Base-by-base conservation (phyloP, 2,113 vertebrate genomes). In the Aldabrachelys gigantea region DNA sequence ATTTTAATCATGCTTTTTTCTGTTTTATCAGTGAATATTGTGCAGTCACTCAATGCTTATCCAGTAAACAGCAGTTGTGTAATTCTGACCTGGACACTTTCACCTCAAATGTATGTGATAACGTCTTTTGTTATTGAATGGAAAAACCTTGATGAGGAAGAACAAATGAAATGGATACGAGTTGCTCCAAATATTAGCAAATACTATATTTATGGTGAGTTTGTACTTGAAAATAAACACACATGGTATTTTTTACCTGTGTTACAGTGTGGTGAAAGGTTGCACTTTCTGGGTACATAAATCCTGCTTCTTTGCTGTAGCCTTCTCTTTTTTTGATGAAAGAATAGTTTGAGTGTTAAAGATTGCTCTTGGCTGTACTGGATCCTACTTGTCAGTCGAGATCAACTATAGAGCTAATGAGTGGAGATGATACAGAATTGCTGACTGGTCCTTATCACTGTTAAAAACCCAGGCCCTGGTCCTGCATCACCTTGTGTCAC, bases 41-140 rank as follows among this genome's bases (percentile, higher is more conserved):
- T 99, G 93, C 96, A 83, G 29, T 98, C 98, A 0, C 98, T 99
- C 56, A 97, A 90, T 0, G 98, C 97, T 44, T 91, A 97, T 85
- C 92, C 97, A 4, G 92, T 99, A 93, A 99, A 99, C 98, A 98
- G 98, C 97, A 99, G 97, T 22, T 99, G 98, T 94, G 99, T 98
- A 57, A 88, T 98, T 65, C 78, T 99, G 92, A 97, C 98, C 49
- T 99, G 99, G 99, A 97, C 84, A 0, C 96, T 99, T 22, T 80
- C 90, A 5, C 97, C 98, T 80, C 92, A 95, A 16, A 91, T 52
- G 27, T 95, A 97, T 1, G 65, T 54, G 10, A 93, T 99, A 5
- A 97, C 96, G 12, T 98, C 98, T 94, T 98, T 99, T 93, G 97
- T 99, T 79, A 95, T 99, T 5, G 98, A 99, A 94, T 99, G 99